Conservation (phyloP, 2,888 invertebrate genomes). For the Thereva nobilitata region DNA sequence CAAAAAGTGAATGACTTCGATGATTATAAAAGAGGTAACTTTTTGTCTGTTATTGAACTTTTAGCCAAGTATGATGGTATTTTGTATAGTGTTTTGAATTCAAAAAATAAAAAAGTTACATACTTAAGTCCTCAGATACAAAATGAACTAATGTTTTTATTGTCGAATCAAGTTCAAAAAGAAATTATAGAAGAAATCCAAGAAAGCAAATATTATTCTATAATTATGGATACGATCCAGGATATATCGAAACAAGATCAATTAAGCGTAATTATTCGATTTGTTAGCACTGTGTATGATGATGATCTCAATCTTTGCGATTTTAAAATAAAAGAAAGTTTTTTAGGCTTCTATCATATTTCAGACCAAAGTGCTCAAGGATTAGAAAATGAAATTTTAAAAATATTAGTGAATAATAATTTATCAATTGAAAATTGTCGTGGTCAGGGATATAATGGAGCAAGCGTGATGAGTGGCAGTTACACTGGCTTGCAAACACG, state of each 20-base stretch:
- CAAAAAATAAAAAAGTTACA: no score
- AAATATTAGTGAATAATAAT: slow-evolving; percentile 12
- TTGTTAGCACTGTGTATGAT: slow-evolving; percentile 1
- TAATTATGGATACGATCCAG: not conserved
- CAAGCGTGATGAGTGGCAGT: slow-evolving; percentile 25
- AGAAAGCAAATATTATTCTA: no score
- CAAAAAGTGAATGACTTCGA: no score
- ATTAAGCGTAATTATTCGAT: slow-evolving; percentile 19
- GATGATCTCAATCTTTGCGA: not conserved
- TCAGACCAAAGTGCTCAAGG: slow-evolving; percentile 12
- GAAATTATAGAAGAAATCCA: no score
- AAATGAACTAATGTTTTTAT: no score
- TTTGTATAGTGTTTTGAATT: no score
- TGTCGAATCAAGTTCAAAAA: no score
- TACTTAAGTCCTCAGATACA: no score
- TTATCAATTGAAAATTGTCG: slow-evolving; percentile 11
- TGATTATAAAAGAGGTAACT: no score
- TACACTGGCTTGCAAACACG: slow-evolving; percentile 18
- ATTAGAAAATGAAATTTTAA: slow-evolving; percentile 15
- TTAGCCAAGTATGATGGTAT: no score
- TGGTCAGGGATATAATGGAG: slow-evolving; percentile 33
- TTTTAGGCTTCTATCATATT: slow-evolving; percentile 18
- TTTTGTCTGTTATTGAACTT: no score
- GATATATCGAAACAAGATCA: slow-evolving; percentile 30
- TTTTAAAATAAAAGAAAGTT: slow-evolving; percentile 20